Evolutionary conservation across 2,113 vertebrate species (phyloP).

Genomic region (Phycodurus eques): DNA sequence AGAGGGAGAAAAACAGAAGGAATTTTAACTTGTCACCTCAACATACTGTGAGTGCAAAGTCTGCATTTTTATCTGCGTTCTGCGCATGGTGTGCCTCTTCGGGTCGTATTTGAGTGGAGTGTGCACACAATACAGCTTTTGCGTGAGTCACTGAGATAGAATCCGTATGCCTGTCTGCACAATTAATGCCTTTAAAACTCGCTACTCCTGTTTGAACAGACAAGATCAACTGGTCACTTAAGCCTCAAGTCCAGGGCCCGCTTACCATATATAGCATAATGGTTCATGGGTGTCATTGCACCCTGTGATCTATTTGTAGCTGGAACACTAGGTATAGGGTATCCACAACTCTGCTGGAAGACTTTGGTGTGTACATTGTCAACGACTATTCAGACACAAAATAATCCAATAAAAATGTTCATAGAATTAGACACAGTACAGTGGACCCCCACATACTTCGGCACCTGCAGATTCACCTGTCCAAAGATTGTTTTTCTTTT

Average conservation of each 20-base stretch:
- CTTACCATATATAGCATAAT: not conserved
- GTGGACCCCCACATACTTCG: too few relatives aligned
- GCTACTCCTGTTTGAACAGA: constrained; percentile 12
- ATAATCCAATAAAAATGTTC: not conserved
- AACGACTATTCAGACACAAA: not conserved
- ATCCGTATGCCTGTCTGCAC: constrained; percentile 2
- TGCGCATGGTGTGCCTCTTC: not conserved
- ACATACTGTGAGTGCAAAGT: constrained; percentile 1
- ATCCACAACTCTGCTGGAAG: not conserved
- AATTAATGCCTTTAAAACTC: constrained; percentile 1
- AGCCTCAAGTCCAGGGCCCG: not conserved
- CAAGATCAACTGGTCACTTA: not conserved
- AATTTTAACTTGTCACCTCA: not conserved
- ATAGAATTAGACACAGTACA: not conserved
- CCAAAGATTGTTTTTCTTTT: too few relatives aligned
- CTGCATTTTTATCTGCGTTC: constrained; percentile 5
- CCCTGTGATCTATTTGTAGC: not conserved
- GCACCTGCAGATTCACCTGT: too few relatives aligned
- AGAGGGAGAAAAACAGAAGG: not conserved
- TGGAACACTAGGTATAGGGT: not conserved
- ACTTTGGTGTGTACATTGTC: not conserved
- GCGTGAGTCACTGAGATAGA: constrained; percentile 32
- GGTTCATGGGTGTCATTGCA: not conserved
- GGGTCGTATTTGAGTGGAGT: constrained; percentile 27
- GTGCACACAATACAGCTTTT: constrained; percentile 12